These are phyloP conservation scores for Neodiprion fabricii DNA, from an alignment of 1,140 invertebrate species.

Conservation along the genomic window DNA sequence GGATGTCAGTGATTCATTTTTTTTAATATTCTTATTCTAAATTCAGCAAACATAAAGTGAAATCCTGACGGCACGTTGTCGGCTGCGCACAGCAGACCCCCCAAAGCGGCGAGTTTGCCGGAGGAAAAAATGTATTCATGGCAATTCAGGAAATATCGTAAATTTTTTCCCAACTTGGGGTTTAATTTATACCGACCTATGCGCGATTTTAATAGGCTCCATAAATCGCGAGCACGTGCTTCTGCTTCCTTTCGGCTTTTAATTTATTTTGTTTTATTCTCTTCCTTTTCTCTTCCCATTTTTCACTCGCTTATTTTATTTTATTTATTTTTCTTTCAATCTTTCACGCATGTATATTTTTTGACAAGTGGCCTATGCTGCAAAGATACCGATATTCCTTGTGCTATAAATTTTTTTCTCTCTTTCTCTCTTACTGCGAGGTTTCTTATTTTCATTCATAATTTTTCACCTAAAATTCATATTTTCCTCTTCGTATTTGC, in stretches of 20 bases:
- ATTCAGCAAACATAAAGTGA: no score
- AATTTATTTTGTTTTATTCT: not conserved
- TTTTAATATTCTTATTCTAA: no score
- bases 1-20: no score
- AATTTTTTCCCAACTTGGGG: not conserved
- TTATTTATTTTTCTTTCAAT: no score
- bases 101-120: not conserved
- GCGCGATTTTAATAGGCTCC: slow-evolving; percentile 6
- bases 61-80: not conserved
- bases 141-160: slow-evolving; percentile 5
- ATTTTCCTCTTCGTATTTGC: no score
- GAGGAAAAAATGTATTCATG: not conserved
- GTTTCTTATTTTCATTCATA: no score
- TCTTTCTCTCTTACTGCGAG: no score
- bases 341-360: no score
- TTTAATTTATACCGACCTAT: slow-evolving; percentile 8
- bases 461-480: no score
- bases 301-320: not conserved
- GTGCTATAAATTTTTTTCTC: no score
- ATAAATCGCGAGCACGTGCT: not conserved
- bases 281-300: not conserved
- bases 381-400: no score
- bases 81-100: not conserved
- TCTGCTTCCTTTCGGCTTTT: not conserved
- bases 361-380: no score